phyloP scores from a whole-genome alignment of 1,140 invertebrate species.

The Conus betulinus region DNA sequence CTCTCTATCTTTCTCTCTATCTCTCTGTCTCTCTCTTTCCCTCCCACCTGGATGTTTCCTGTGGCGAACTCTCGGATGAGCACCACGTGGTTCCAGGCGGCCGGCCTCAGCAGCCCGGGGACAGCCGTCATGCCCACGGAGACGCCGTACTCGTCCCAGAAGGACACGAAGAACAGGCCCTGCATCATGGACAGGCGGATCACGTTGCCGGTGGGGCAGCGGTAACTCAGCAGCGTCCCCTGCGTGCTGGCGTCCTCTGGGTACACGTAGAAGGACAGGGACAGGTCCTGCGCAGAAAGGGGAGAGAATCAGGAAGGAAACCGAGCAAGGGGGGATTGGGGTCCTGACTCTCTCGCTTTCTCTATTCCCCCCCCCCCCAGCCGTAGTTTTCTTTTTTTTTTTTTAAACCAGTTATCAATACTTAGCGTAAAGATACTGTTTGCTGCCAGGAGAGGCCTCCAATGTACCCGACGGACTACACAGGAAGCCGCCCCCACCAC shows the following conservation, averaged over 20 bases:
- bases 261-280: constrained; percentile 46
- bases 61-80: constrained; percentile 45
- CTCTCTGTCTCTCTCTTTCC: too few species aligned
- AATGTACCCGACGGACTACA: too few species aligned
- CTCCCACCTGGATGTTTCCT: constrained; percentile 41
- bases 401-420: too few species aligned
- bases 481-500: too few species aligned
- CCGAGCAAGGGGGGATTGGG: too few species aligned
- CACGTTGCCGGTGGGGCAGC: constrained; percentile 45
- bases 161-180: constrained; percentile 46
- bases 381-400: too few species aligned
- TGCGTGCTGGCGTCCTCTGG: constrained; percentile 34
- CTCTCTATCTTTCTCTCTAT: too few species aligned
- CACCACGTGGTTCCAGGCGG: constrained; percentile 48
- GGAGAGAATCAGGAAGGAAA: too few species aligned
- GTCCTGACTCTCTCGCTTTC: too few species aligned
- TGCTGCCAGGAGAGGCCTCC: too few species aligned
- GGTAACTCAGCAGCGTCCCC: constrained; percentile 47
- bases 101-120: constrained; percentile 28
- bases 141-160: constrained; percentile 57
- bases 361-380: too few species aligned
- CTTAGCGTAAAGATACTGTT: too few species aligned
- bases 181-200: constrained; percentile 46
- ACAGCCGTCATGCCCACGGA: constrained; percentile 52
- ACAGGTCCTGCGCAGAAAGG: constrained; percentile 34